These are phyloP conservation scores for Pterobdella sp. DNA, from an alignment of 2,888 invertebrate genomes.

Conservation along the genomic window DNA sequence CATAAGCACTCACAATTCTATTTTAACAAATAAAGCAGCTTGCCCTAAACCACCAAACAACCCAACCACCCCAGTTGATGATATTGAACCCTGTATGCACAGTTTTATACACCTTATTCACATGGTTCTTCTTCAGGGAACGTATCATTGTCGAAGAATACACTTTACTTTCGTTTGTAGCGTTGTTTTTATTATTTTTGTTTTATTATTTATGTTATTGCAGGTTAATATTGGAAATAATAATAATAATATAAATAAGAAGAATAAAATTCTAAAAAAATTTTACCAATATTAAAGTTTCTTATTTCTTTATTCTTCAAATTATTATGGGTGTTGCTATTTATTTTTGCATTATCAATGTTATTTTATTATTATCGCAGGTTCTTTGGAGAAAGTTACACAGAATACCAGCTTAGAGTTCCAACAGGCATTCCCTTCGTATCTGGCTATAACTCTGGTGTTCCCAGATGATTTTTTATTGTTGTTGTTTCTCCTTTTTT, in stretches of 20 bases:
- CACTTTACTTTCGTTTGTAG: slow-evolving; percentile 55
- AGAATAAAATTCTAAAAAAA: background rate
- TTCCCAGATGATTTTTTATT: no score
- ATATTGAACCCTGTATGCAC: slow-evolving; percentile 82
- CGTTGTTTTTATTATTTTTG: background rate
- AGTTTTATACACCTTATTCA: slow-evolving; percentile 68
- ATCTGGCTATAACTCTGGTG: slow-evolving; percentile 58
- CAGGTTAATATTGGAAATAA: background rate
- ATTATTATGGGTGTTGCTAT: background rate
- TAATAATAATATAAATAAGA: background rate
- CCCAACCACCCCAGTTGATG: slow-evolving; percentile 66
- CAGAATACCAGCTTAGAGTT: slow-evolving; percentile 73
- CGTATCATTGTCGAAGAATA: slow-evolving; percentile 81
- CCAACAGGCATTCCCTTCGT: slow-evolving; percentile 82
- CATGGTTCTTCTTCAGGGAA: slow-evolving; percentile 85
- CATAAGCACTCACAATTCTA: no score
- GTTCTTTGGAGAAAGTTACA: slow-evolving; percentile 84
- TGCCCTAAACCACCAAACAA: no score
- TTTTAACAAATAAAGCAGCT: no score
- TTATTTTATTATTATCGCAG: slow-evolving; percentile 53
- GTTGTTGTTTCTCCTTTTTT: no score
- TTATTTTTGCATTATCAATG: background rate
- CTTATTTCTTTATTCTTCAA: background rate
- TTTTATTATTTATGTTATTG: background rate
- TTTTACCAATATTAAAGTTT: background rate